phyloP scores from a whole-genome alignment of 2,888 invertebrate species.

The Ligdia adustata region DNA sequence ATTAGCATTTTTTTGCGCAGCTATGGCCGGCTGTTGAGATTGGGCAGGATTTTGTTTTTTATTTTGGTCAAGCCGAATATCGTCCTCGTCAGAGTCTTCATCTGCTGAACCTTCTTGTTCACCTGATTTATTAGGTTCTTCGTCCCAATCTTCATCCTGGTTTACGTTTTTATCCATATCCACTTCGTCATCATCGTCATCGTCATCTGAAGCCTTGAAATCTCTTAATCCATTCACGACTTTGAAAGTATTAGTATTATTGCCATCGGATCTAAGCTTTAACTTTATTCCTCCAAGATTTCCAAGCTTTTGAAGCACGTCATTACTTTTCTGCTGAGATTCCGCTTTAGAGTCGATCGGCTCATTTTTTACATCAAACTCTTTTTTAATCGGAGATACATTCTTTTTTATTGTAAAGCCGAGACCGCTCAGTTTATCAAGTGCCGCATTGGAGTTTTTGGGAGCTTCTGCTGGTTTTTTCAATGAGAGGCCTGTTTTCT shows the following conservation, averaged over 20 bases:
- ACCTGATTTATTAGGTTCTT: slow-evolving; percentile 47
- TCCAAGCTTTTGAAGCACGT: slow-evolving; percentile 70
- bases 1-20: slow-evolving; percentile 24
- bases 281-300: slow-evolving; percentile 76
- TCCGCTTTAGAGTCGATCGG: slow-evolving; percentile 27
- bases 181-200: slow-evolving; percentile 62
- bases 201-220: slow-evolving; percentile 73
- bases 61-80: slow-evolving; percentile 27
- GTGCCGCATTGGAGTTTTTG: slow-evolving; percentile 57
- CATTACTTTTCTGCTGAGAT: slow-evolving; percentile 26
- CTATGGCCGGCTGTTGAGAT: slow-evolving; percentile 13
- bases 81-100: slow-evolving; percentile 52
- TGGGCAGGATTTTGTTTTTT: slow-evolving; percentile 17
- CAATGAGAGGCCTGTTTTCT: slow-evolving; percentile 66
- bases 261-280: slow-evolving; percentile 74
- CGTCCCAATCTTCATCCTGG: slow-evolving; percentile 53
- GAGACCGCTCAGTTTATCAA: slow-evolving; percentile 73
- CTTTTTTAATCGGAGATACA: slow-evolving; percentile 65
- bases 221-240: slow-evolving; percentile 75
- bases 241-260: slow-evolving; percentile 68
- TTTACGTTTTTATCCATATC: slow-evolving; percentile 57
- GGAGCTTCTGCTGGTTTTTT: slow-evolving; percentile 60
- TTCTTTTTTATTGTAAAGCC: slow-evolving; percentile 77
- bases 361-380: slow-evolving; percentile 52
- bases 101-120: slow-evolving; percentile 44